A percentile compares a stretch with the other conserved stretches of the same genome.
Evolutionary conservation across 2,113 vertebrate species (phyloP).

Genomic region (Bostrychus sinensis): DNA sequence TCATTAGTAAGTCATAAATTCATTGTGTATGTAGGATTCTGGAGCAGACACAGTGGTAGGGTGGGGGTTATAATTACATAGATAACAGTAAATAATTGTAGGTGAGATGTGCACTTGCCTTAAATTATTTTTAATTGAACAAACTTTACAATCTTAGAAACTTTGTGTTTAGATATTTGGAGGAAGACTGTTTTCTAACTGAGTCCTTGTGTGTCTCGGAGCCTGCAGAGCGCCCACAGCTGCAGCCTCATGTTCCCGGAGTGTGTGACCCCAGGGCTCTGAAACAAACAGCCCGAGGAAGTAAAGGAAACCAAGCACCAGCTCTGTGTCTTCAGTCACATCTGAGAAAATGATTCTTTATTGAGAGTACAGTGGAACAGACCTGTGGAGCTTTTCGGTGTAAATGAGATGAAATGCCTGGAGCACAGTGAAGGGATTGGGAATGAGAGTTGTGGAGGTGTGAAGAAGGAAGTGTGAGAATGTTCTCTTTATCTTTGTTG

Average conservation of each 20-base stretch:
- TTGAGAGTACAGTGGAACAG: not conserved
- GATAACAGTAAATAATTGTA: too few species aligned
- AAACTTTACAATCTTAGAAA: too few species aligned
- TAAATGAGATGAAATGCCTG: not conserved
- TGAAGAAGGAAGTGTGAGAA: not conserved
- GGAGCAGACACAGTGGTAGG: too few species aligned
- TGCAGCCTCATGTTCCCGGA: not conserved
- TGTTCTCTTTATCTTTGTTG: not conserved
- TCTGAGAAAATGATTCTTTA: not conserved
- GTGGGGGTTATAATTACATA: too few species aligned
- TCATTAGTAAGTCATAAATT: too few species aligned
- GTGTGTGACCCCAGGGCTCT: constrained; percentile 1
- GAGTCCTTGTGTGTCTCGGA: not conserved
- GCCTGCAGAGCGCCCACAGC: not conserved
- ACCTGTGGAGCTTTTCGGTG: not conserved
- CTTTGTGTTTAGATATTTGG: too few species aligned
- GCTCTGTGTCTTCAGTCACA: not conserved
- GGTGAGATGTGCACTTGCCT: too few species aligned
- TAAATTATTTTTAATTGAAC: too few species aligned
- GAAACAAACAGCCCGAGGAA: constrained; percentile 5
- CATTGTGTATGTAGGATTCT: too few species aligned
- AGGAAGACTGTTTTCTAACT: too few species aligned
- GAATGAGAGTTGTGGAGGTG: not conserved
- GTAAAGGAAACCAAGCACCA: not conserved
- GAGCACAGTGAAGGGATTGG: not conserved